Evolutionary conservation across 2,797 vertebrate species (phyloP).

Genomic region (Tangara arthus): DNA sequence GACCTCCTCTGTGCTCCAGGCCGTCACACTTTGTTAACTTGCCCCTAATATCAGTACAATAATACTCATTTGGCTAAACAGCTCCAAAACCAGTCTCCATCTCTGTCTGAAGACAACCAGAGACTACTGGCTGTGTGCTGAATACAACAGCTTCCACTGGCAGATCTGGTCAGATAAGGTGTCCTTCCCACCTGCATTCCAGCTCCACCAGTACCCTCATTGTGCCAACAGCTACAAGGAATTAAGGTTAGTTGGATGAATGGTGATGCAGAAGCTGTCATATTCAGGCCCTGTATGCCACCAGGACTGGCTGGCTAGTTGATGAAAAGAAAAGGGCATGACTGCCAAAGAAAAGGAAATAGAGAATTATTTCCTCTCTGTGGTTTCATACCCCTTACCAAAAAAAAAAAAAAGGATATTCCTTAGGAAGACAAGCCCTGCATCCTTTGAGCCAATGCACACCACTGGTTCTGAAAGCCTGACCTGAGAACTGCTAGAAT

Average conservation of each 20-base stretch:
- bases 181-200: neutral
- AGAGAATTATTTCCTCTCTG: neutral
- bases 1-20: neutral
- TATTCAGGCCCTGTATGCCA: neutral
- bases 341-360: neutral
- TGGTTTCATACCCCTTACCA: neutral
- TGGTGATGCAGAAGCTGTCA: neutral
- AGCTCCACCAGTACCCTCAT: rapidly evolving
- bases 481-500: neutral
- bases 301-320: neutral
- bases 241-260: neutral
- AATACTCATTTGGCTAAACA: neutral
- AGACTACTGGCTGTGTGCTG: neutral
- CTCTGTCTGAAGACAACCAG: neutral
- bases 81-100: neutral
- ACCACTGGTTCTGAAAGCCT: neutral
- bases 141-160: neutral
- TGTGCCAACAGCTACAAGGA: neutral
- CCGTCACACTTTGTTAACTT: neutral
- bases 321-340: neutral
- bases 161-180: neutral
- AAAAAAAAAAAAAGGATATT: neutral
- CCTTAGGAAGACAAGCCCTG: neutral
- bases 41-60: neutral
- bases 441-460: neutral